Base-by-base conservation (phyloP, 1,140 invertebrate species). In the Atta cephalotes region DNA sequence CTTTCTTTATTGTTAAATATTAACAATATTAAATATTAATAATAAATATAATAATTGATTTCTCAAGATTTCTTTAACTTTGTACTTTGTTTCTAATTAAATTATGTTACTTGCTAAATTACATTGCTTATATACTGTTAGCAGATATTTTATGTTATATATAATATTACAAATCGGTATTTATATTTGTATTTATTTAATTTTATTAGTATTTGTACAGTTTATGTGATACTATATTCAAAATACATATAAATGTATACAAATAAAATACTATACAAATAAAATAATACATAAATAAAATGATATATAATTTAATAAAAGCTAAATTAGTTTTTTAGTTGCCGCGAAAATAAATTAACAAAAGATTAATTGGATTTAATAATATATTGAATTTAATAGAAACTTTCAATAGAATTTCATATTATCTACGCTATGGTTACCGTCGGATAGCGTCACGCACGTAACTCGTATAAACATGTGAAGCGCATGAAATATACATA, bases 401-500 rank as follows among this genome's bases (percentile, higher is more conserved):
- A 56, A 28, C 18, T 71, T 7, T 66, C 7, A 28, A 60, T 60
- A 60, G 2, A 72, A 25, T 60, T 82, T 14, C 18, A 39, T 49
- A 62, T 62, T 31, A 21, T 14, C 49, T 51, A 51, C 5, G 80
- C 82, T 88, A 91, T 93, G 90, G 92, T 90, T 90, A 93, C 94
- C 93, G 93, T 93, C 94, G 94, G 93, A 92, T 91, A 66, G 85
- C 87, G 79, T 49, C 25, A 60, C 70, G 71, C 60, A 31, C 10
- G 18, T 31, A 28, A 56, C 25, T 58, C 25, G 21, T 1, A 14
- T 49, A 35, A 84, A 25, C 16, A 71, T 28, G 18, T n/a, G 79
- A 71, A 45, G 58, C 25, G 3, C 35, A 45, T 25, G 58, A 71
- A 60, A 0, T 4, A 18, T 28, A 60, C 18, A 45, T 28, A 16